These are phyloP conservation scores for Micrastur ruficollis DNA, from an alignment of 2,797 vertebrate genomes.

Conservation along the genomic window DNA sequence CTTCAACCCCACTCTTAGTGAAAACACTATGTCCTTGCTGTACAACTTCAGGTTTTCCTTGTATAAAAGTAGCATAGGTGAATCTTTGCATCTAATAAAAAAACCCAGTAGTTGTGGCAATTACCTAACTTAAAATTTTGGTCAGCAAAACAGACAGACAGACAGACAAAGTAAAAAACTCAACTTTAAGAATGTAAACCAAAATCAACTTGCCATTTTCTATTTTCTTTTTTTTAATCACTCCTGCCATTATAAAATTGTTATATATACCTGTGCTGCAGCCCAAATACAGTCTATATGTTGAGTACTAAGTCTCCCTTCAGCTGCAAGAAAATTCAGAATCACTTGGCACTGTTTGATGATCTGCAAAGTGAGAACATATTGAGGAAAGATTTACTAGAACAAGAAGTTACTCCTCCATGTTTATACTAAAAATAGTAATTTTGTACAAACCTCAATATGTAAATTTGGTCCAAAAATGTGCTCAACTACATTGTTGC, in stretches of 20 bases:
- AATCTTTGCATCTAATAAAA: neutral
- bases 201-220: neutral
- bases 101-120: neutral
- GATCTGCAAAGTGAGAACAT: slow-evolving; percentile 81
- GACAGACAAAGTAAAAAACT: neutral
- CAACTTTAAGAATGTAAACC: neutral
- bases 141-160: neutral
- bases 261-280: slow-evolving; percentile 88
- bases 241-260: neutral
- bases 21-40: neutral
- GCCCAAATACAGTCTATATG: slow-evolving; percentile 99
- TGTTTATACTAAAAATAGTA: neutral
- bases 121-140: neutral
- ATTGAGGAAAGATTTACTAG: slow-evolving; percentile 20
- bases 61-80: neutral
- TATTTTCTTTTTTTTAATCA: neutral
- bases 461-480: slow-evolving; percentile 97
- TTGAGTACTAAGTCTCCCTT: slow-evolving; percentile 94
- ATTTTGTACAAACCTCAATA: slow-evolving; percentile 88
- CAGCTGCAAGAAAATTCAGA: slow-evolving; percentile 97
- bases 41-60: neutral
- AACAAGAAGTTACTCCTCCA: neutral
- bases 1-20: neutral
- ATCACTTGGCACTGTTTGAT: slow-evolving; percentile 99
- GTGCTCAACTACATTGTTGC: slow-evolving; percentile 96